Conservation (phyloP, 2,888 invertebrate species). For the Mellilla xanthometata region DNA sequence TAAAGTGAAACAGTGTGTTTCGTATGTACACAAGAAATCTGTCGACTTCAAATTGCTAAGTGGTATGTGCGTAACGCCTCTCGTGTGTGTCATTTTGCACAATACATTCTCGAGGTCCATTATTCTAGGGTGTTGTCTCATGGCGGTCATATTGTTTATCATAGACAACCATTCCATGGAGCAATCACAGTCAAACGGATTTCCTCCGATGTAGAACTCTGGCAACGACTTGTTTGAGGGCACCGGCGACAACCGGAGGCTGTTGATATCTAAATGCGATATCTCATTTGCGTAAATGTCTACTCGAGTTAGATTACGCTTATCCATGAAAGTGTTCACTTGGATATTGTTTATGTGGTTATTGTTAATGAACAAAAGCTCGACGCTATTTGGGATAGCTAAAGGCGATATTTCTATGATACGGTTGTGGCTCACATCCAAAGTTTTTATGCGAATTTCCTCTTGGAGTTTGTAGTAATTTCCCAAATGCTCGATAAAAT, state of each 20-base stretch:
- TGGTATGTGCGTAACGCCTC: conserved; percentile 90
- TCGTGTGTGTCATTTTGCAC: conserved; percentile 92
- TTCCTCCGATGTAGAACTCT: conserved; percentile 95
- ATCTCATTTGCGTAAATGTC: conserved; percentile 95
- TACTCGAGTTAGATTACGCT: conserved; percentile 91
- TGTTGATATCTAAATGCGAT: conserved; percentile 91
- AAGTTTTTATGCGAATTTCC: conserved; percentile 89
- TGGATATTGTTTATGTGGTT: conserved; percentile 92
- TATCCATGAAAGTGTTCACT: conserved; percentile 93
- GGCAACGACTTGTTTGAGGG: conserved; percentile 89
- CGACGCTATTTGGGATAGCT: conserved; percentile 93
- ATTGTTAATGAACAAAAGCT: conserved; percentile 93
- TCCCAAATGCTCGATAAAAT: conserved; percentile 92
- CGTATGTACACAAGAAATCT: conserved; percentile 95
- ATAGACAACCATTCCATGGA: conserved; percentile 97
- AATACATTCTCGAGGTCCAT: conserved; percentile 94
- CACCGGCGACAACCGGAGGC: conserved; percentile 89
- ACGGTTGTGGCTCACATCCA: conserved; percentile 95
- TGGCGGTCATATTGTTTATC: conserved; percentile 92
- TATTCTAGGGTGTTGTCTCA: conserved; percentile 92
- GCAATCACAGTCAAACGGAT: conserved; percentile 97
- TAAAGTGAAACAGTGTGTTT: conserved; percentile 95
- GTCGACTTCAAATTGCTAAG: conserved; percentile 89
- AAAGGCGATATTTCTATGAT: conserved; percentile 90
- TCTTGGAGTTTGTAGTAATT: conserved; percentile 94